Base-by-base conservation (phyloP, 2,888 invertebrate species). In the Ichneumoninae sp. region DNA sequence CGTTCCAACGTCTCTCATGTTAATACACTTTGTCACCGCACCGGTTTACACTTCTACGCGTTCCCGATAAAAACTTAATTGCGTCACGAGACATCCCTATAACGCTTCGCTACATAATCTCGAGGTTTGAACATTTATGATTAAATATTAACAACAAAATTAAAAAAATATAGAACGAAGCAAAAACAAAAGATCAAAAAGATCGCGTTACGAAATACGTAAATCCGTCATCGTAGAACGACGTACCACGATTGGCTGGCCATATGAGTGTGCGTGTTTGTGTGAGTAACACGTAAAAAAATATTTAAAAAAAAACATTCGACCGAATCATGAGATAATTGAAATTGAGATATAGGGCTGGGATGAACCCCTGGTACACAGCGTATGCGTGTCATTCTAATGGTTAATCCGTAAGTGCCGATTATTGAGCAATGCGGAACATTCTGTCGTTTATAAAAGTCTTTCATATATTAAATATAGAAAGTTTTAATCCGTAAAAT, bases 391-490 rank as follows among this genome's bases (percentile, higher is more conserved):
- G 52, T 76, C 75, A 65, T 70, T 81, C 52, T 70, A 75, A 81
- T 70, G 75, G 30, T 75, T 70, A 69, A 52, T 16, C 73, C 80
- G 26, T 36, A 63, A 63, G 63, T 69, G 81, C 63, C 74, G 74
- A 60, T 60, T 57, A 40, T 60, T 69, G 47, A 50, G 50, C 52
- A 57, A 80, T 19, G 57, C 66, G 79, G 54, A 69, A 63, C 36
- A 66, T 81, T 81, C 54, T 81, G 75, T 81, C 75, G 70, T 81
- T 81, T 70, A 70, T 76, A 74, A 80, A 74, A 74, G 60, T 50
- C 50, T 68, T 81, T 74, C 81, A 54, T 81, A 81, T 81, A 81
- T 81, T 70, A 70, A 81, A 81, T 81, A 70, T 81, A 81, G 63
- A 75, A 75, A 54, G 26, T 69, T 81, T 81, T 65, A 65, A 75